A percentile compares a stretch with the other conserved stretches of the same genome.
These are phyloP conservation scores for Drosophila macrospina DNA, from an alignment of 2,888 invertebrate species.

Conservation along the genomic window DNA sequence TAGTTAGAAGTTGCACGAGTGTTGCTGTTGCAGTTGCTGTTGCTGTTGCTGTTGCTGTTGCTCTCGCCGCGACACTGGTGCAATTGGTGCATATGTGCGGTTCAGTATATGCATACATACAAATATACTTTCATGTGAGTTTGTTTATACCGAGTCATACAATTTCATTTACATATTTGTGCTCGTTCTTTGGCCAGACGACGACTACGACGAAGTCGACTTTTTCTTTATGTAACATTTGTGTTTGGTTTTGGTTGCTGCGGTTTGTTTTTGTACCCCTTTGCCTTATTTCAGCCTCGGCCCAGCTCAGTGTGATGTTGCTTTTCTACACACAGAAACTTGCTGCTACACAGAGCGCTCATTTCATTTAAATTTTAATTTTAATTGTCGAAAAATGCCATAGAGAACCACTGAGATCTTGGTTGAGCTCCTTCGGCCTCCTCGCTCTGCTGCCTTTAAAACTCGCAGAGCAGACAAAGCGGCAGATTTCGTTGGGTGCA, in stretches of 20 bases:
- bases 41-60: conserved; percentile 43
- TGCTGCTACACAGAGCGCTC: conserved; percentile 46
- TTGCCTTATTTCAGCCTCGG: not conserved
- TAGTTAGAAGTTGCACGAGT: conserved; percentile 67
- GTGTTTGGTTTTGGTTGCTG: conserved; percentile 78
- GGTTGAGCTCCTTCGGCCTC: conserved; percentile 28
- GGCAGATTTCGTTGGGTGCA: conserved; percentile 43
- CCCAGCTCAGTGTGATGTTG: conserved; percentile 66
- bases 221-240: conserved; percentile 80
- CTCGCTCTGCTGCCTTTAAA: conserved; percentile 57
- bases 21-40: conserved; percentile 18
- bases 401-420: conserved; percentile 64
- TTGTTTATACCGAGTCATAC: conserved; percentile 66
- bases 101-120: not conserved
- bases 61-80: conserved; percentile 57
- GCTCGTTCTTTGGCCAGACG: conserved; percentile 66
- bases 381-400: conserved; percentile 81
- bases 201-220: conserved; percentile 64
- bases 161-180: conserved; percentile 79
- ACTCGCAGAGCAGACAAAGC: conserved; percentile 30
- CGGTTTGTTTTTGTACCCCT: conserved; percentile 71
- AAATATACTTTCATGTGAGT: conserved; percentile 38
- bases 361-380: conserved; percentile 78
- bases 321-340: conserved; percentile 57
- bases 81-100: conserved; percentile 47